Evolutionary conservation across 2,888 invertebrate genomes (phyloP), one percentile per base, ranked within the genome.

Genomic region (Girardia tigrina): DNA sequence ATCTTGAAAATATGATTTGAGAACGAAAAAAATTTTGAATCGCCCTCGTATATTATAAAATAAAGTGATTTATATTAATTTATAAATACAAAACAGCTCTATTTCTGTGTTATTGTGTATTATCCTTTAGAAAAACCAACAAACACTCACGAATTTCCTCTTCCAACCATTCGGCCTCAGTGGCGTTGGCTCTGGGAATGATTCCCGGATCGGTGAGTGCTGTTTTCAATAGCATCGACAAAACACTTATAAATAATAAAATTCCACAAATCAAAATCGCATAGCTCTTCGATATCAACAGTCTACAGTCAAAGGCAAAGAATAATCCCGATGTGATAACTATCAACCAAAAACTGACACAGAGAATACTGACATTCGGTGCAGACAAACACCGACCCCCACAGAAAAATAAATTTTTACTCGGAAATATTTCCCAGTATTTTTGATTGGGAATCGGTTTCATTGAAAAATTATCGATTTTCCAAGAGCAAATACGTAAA

Each of bases 301-400:
- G 95, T 77, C 92, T 92, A 85, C 92, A 92, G 87, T 98, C 97
- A 87, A 93, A 95, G 80, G 90, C 90, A 87, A 97, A 95, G 88
- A 97, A 99, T 81, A 95, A 87, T 82, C 90, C 89, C 86, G 92
- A 91, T 78, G 97, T 97, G 84, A 90, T 90, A 79, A 91, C 89
- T 82, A 99, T 92, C 79, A 98, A 89, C 83, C 90, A 89, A 82
- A 97, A 89, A 81, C 97, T 97, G 82, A 98, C 89, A 85, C 91
- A 90, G 87, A 98, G 94, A 82, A 97, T 91, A 82, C 94, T 92
- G 79, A 92, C 91, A 84, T 92, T 90, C 81, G 91, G 91, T 82
- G 95, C 94, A 88, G 94, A 94, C 90, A 98, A 94, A 79, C 97
- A 88, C 81, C 94, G 88, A 75, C 98, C 98, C 88, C 94, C 90